Evolutionary conservation across 2,113 vertebrate genomes (phyloP), one percentile per base, ranked within the genome.

Genomic region (Perccottus glenii): DNA sequence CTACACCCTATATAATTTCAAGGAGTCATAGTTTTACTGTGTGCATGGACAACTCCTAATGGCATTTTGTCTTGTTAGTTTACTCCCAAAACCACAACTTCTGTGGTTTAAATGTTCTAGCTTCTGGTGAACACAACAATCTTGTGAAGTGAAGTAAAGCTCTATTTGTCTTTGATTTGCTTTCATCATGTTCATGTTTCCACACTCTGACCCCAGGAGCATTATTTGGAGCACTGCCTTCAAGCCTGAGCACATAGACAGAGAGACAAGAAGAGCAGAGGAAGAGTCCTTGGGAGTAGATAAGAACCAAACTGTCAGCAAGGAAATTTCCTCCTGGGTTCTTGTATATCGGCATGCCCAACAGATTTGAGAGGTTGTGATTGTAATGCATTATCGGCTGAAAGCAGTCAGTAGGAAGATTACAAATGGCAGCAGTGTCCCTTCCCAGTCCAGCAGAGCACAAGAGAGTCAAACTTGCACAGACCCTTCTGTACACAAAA

Each of bases 351-450:
- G 11, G 15, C 19, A 46, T 35, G 44, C 62, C 59, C 62, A 55
- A 60, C 69, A 81, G 77, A 80, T 70, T 82, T 74, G 52, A 58
- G 67, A 49, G 67, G 60, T 64, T 81, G 55, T 76, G 77, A 83
- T 74, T 83, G 62, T 53, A 72, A 73, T 64, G 69, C 47, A 76
- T 82, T 83, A 81, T 84, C 64, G 73, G 62, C 57, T 70, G 52
- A 72, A 64, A 44, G 51, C 70, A 81, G 83, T 69, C 79, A 80
- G 72, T 74, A 64, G 36, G 65, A 78, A 50, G 70, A 73, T 77
- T 77, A 56, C 74, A 78, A 66, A 75, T 58, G 19, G 65, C 60
- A 73, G 45, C 67, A 56, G 50, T 36, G 62, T 48, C 36, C 19
- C 47, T 58, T 81, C 55, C 36, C 60, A 11, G 64, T 80, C 61